Percentiles rank a stretch among this genome's conserved stretches.
phyloP scores from a whole-genome alignment of 2,888 invertebrate species.

The Campoplex capitator region DNA sequence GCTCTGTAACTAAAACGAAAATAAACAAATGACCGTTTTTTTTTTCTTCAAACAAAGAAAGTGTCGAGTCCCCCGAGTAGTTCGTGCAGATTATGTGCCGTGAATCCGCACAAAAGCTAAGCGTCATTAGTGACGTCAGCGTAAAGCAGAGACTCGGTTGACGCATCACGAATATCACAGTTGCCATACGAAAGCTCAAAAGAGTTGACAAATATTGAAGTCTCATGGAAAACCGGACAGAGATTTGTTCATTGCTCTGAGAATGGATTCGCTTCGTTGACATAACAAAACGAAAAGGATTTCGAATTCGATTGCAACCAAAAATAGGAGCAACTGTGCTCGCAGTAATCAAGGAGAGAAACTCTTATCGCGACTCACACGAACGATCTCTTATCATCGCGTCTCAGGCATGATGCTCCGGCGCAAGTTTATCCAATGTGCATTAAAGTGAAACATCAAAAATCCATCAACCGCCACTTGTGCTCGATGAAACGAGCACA shows the following conservation, averaged over 20 bases:
- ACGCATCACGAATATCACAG: background rate
- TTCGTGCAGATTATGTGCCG: background rate
- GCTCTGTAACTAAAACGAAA: background rate
- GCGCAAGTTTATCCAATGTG: background rate
- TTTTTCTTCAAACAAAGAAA: background rate
- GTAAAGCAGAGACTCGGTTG: background rate
- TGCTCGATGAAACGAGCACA: background rate
- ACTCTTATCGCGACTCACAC: slow-evolving; percentile 12
- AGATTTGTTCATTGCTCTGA: background rate
- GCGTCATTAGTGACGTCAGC: slow-evolving; percentile 51
- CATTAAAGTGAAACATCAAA: background rate
- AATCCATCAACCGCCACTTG: background rate
- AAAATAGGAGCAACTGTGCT: background rate
- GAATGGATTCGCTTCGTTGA: background rate
- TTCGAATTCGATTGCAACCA: background rate
- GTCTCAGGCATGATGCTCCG: background rate
- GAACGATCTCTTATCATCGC: slow-evolving; percentile 16
- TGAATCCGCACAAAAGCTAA: slow-evolving; percentile 39
- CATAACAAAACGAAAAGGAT: background rate
- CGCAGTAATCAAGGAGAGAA: background rate
- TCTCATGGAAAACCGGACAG: background rate
- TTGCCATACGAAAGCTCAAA: background rate
- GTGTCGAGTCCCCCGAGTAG: background rate
- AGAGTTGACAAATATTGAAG: background rate
- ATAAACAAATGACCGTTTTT: background rate